These are phyloP conservation scores for Pterocles gutturalis DNA, from an alignment of 2,113 vertebrate species.

Conservation along the genomic window DNA sequence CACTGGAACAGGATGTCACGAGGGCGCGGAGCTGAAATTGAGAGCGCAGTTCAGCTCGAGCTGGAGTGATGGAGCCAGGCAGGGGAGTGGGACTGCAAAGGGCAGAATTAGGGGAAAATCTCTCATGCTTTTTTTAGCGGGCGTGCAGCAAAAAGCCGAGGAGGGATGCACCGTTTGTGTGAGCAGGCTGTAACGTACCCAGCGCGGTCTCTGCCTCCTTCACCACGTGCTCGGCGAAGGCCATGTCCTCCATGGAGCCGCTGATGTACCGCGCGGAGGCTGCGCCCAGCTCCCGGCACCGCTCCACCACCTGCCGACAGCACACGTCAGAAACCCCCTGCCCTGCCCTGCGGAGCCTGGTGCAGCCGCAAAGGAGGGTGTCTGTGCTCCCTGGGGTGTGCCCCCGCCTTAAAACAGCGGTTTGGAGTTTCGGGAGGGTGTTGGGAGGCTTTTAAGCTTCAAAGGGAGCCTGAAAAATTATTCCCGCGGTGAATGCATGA, in stretches of 20 bases:
- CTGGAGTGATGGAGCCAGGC: neutral
- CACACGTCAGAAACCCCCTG: neutral
- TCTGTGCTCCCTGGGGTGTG: neutral
- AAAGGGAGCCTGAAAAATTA: neutral
- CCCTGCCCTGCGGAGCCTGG: neutral
- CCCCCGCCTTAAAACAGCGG: neutral
- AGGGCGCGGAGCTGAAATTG: neutral
- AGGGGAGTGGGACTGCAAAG: neutral
- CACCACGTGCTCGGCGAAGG: conserved; percentile 75
- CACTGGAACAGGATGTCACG: neutral
- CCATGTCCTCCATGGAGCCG: conserved; percentile 79
- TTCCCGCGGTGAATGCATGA: accelerated
- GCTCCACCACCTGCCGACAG: conserved; percentile 70
- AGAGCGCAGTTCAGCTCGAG: neutral
- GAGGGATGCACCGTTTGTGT: accelerated
- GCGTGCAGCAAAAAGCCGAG: accelerated
- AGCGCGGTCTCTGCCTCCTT: conserved; percentile 68
- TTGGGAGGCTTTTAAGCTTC: neutral
- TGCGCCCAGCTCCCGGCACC: conserved; percentile 77
- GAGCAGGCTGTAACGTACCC: conserved; percentile 51
- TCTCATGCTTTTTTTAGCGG: accelerated
- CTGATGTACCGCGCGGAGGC: conserved; percentile 74
- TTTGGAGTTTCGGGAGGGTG: neutral
- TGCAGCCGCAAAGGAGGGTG: accelerated
- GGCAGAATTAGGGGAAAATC: neutral